phyloP scores from a whole-genome alignment of 53 echinoderm and acorn worm genomes.

The Luidia sarsii region DNA sequence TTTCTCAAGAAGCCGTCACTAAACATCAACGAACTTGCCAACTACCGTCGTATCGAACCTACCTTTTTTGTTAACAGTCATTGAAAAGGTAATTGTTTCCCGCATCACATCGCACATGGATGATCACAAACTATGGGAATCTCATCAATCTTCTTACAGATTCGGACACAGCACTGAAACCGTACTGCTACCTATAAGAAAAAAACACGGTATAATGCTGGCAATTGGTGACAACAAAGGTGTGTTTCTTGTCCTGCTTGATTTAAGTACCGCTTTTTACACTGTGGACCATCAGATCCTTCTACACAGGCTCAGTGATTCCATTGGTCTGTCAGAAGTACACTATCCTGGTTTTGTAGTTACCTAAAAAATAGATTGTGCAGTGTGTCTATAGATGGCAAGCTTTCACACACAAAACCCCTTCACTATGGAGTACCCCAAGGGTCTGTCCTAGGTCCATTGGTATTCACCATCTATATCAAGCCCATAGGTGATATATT shows the following conservation, averaged over 20 bases:
- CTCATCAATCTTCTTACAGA: background rate
- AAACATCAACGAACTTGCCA: background rate
- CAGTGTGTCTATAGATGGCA: background rate
- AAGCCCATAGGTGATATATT: conserved; percentile 7
- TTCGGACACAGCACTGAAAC: background rate
- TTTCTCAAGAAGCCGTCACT: background rate
- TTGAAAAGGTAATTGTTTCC: background rate
- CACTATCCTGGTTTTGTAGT: background rate
- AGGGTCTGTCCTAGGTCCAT: conserved; percentile 24
- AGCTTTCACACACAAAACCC: background rate
- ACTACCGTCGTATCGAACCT: background rate
- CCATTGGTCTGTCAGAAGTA: conserved; percentile 8
- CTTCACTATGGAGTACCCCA: conserved; percentile 3
- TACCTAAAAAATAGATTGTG: conserved; percentile 9
- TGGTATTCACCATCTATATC: conserved; percentile 17
- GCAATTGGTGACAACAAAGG: background rate
- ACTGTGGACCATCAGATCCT: conserved; percentile 15
- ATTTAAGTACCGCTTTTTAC: conserved; percentile 23
- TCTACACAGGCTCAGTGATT: background rate
- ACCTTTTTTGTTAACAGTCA: background rate
- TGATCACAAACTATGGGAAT: too few relatives aligned
- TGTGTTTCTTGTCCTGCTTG: conserved; percentile 11
- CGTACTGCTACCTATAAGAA: background rate
- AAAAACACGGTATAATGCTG: background rate
- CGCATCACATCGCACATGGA: background rate